Percentiles rank a stretch among this genome's conserved stretches.
phyloP scores from a whole-genome alignment of 2,888 invertebrate species.

The Morpho achilles region DNA sequence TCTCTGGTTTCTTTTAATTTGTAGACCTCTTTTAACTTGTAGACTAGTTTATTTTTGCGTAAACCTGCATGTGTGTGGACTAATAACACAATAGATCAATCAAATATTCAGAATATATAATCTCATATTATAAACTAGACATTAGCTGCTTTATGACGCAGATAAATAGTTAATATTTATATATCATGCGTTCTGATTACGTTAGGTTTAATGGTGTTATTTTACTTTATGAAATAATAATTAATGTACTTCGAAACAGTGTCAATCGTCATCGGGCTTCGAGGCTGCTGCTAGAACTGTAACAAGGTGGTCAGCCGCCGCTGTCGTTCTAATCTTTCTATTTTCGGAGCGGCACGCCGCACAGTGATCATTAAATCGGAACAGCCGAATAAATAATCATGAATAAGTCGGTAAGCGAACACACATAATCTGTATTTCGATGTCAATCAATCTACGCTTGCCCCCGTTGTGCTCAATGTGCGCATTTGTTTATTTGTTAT shows the following conservation, averaged over 20 bases:
- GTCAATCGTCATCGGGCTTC: conserved; percentile 27
- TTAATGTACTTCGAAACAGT: conserved; percentile 21
- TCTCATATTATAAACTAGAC: too few species aligned
- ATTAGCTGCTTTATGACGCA: too few species aligned
- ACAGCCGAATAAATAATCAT: conserved; percentile 50
- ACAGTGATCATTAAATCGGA: conserved; percentile 42
- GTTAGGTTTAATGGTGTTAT: background rate
- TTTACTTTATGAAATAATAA: conserved; percentile 13
- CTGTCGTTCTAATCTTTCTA: conserved; percentile 46
- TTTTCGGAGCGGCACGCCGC: conserved; percentile 39
- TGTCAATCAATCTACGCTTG: conserved; percentile 46
- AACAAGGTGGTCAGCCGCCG: conserved; percentile 49
- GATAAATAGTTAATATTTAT: too few species aligned
- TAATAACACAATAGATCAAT: too few species aligned
- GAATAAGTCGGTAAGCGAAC: conserved; percentile 35
- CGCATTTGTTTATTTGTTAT: conserved; percentile 25
- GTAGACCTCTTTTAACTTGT: too few species aligned
- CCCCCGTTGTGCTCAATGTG: conserved; percentile 14
- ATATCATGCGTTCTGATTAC: background rate
- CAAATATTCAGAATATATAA: too few species aligned
- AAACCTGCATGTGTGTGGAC: too few species aligned
- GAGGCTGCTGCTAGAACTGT: conserved; percentile 40
- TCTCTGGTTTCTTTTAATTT: too few species aligned
- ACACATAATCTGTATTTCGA: conserved; percentile 44
- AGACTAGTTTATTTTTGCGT: too few species aligned